Percentiles rank a stretch among this genome's conserved stretches.
Conservation (phyloP, 2,113 vertebrate species). For the Peromyscus maniculatus region DNA sequence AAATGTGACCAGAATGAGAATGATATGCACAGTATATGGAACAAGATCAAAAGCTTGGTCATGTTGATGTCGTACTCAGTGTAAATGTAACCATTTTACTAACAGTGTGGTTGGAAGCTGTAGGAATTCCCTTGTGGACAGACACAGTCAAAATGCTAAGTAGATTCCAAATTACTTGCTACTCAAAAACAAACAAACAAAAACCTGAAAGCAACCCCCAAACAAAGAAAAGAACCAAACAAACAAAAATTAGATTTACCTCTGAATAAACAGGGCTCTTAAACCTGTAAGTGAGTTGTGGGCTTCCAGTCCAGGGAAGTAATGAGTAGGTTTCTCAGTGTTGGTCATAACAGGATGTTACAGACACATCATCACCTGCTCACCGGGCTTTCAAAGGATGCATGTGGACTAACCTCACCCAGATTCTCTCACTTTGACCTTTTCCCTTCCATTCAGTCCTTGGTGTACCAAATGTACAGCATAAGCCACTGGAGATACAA, state of each 20-base stretch:
- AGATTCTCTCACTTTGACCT: conserved; percentile 30
- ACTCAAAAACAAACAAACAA: background rate
- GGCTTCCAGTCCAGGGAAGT: background rate
- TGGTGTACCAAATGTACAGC: background rate
- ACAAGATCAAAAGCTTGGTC: conserved; percentile 32
- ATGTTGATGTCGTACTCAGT: background rate
- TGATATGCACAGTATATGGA: background rate
- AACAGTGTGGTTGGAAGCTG: background rate
- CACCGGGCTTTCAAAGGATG: background rate
- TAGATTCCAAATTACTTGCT: conserved; percentile 21
- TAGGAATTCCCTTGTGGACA: background rate
- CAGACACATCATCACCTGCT: background rate
- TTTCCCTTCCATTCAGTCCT: conserved; percentile 16
- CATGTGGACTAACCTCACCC: background rate
- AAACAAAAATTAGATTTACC: background rate
- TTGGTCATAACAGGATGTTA: background rate
- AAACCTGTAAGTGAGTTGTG: background rate
- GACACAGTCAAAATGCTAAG: conserved; percentile 45
- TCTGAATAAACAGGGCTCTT: background rate
- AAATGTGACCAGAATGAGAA: background rate
- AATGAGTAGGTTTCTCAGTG: background rate
- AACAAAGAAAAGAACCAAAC: background rate
- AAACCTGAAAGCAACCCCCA: no score
- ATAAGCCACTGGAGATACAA: background rate
- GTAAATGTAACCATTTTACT: background rate